Conservation (phyloP, 2,888 invertebrate species). For the Melanargia galathea region DNA sequence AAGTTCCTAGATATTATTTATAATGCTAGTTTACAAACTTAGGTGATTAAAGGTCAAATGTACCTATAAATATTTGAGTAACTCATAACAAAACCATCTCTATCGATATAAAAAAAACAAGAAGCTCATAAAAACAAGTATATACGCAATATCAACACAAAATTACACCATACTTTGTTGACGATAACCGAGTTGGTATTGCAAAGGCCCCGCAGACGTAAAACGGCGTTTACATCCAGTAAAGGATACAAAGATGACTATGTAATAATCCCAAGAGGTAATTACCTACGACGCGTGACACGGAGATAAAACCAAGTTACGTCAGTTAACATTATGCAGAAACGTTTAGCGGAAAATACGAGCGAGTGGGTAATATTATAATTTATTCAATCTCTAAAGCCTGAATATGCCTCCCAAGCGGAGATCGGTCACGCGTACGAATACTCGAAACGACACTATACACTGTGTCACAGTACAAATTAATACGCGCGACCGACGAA, state of each 20-base stretch:
- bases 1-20: too few species aligned
- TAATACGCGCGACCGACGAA: too few species aligned
- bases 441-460: too few species aligned
- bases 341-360: conserved; percentile 19
- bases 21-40: background rate
- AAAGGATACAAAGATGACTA: conserved; percentile 24
- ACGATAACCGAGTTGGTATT: background rate
- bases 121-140: background rate
- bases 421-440: too few species aligned
- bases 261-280: conserved; percentile 22
- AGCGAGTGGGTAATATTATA: conserved; percentile 7
- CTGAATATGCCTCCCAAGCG: too few species aligned
- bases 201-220: conserved; percentile 18
- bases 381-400: conserved; percentile 3
- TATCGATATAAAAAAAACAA: background rate
- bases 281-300: conserved; percentile 26
- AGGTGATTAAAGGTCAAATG: background rate
- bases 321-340: conserved; percentile 12
- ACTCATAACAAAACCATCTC: background rate
- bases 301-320: conserved; percentile 28
- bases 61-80: background rate
- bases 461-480: background rate
- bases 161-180: conserved; percentile 10
- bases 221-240: conserved; percentile 8
- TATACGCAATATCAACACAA: conserved; percentile 3